phyloP scores from a whole-genome alignment of 2,888 invertebrate species.

The Tridacna gigas region DNA sequence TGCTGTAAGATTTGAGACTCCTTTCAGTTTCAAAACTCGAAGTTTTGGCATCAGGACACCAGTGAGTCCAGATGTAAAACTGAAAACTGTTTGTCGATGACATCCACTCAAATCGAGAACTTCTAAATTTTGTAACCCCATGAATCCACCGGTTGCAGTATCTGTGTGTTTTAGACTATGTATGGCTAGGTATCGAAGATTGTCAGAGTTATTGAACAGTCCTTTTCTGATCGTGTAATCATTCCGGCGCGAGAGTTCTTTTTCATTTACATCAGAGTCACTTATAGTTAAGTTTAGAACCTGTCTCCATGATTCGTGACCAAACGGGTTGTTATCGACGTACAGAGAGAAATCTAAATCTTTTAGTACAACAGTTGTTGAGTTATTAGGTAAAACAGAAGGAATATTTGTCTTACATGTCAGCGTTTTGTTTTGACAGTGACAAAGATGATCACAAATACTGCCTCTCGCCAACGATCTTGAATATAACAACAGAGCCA shows the following conservation, averaged over 20 bases:
- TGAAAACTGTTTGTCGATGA: neutral
- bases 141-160: neutral
- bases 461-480: neutral
- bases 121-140: neutral
- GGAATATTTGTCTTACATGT: neutral
- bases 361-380: neutral
- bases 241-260: neutral
- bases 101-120: neutral
- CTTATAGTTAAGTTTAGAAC: neutral
- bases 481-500: neutral
- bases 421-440: neutral
- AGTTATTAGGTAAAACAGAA: neutral
- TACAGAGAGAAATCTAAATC: neutral
- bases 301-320: neutral
- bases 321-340: neutral
- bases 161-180: neutral
- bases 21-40: neutral
- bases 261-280: neutral
- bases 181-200: neutral
- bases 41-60: neutral
- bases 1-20: neutral
- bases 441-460: neutral
- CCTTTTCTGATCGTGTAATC: neutral
- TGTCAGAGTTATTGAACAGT: neutral
- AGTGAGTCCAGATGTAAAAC: neutral